Percentiles rank a stretch among this genome's conserved stretches.
Evolutionary conservation across 2,888 invertebrate species (phyloP).

Genomic region (Blera fallax): DNA sequence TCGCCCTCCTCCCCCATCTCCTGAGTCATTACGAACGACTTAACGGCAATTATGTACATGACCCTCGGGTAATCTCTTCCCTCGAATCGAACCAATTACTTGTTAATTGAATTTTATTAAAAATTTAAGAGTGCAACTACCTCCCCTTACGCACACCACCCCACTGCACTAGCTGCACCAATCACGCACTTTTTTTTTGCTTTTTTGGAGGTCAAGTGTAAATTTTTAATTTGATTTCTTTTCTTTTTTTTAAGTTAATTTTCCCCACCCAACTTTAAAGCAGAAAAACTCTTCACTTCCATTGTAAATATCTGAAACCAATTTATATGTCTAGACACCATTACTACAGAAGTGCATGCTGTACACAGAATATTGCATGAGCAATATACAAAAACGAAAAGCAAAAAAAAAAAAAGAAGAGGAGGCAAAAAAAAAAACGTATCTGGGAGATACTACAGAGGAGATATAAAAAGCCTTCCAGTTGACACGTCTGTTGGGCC

Average conservation of each 20-base stretch:
- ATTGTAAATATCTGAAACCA: slow-evolving; percentile 40
- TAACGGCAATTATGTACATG: slow-evolving; percentile 19
- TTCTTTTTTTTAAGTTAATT: not conserved
- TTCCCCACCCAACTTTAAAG: not conserved
- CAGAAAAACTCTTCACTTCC: slow-evolving; percentile 20
- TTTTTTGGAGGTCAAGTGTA: slow-evolving; percentile 12
- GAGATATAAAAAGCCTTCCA: slow-evolving; percentile 23
- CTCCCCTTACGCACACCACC: not conserved
- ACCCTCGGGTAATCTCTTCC: slow-evolving; percentile 5
- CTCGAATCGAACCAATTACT: slow-evolving; percentile 7
- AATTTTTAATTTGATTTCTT: not conserved
- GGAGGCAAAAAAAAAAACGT: not conserved
- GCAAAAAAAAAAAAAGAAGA: not conserved
- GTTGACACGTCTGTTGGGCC: not conserved
- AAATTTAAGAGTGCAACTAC: not conserved
- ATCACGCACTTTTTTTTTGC: too few species aligned
- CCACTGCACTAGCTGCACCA: not conserved
- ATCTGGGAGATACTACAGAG: slow-evolving; percentile 41
- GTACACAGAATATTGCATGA: slow-evolving; percentile 21
- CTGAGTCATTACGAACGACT: not conserved
- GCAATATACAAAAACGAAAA: not conserved
- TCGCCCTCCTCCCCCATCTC: too few species aligned
- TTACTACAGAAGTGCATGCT: slow-evolving; percentile 48
- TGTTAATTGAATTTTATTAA: slow-evolving; percentile 15
- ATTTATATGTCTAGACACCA: slow-evolving; percentile 63